A percentile compares a stretch with the other conserved stretches of the same genome.
Conservation (phyloP, 2,113 vertebrate species). For the Nerophis ophidion region DNA sequence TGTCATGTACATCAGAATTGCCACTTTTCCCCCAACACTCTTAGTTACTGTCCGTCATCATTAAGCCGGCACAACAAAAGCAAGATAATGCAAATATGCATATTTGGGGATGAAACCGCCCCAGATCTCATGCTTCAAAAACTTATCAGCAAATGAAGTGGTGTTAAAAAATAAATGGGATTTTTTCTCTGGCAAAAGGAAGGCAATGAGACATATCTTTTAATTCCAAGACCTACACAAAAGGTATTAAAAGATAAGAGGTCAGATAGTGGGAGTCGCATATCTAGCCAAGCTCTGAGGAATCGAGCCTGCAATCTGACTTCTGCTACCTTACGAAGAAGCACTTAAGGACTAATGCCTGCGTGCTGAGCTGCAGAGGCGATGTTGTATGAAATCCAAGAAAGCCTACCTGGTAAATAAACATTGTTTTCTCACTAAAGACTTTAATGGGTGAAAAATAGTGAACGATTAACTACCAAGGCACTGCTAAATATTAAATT, state of each 20-base stretch:
- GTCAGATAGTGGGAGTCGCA: slow-evolving; percentile 26
- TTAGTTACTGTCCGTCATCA: slow-evolving; percentile 6
- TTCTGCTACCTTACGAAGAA: slow-evolving; percentile 28
- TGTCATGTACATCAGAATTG: slow-evolving; percentile 22
- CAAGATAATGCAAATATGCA: slow-evolving; percentile 14
- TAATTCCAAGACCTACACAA: slow-evolving; percentile 36
- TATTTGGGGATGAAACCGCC: slow-evolving; percentile 10
- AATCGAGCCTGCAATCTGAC: slow-evolving; percentile 32
- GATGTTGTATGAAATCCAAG: slow-evolving; percentile 14
- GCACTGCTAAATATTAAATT: background rate
- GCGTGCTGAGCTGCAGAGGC: slow-evolving; percentile 30
- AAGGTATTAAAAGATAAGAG: slow-evolving; percentile 50
- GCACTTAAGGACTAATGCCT: slow-evolving; percentile 28
- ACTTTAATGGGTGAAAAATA: background rate
- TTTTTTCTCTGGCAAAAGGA: slow-evolving; percentile 37
- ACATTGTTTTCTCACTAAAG: background rate
- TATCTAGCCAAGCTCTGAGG: slow-evolving; percentile 26
- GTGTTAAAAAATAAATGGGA: slow-evolving; percentile 33
- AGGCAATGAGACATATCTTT: slow-evolving; percentile 28
- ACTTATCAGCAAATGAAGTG: slow-evolving; percentile 17
- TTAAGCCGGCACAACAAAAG: slow-evolving; percentile 7
- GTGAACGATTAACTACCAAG: background rate
- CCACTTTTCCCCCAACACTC: background rate
- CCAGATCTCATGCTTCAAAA: slow-evolving; percentile 21
- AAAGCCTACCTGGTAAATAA: background rate